Evolutionary conservation across 2,888 invertebrate species (phyloP), one percentile per base, ranked within the genome.

Genomic region (Apamea sordens): DNA sequence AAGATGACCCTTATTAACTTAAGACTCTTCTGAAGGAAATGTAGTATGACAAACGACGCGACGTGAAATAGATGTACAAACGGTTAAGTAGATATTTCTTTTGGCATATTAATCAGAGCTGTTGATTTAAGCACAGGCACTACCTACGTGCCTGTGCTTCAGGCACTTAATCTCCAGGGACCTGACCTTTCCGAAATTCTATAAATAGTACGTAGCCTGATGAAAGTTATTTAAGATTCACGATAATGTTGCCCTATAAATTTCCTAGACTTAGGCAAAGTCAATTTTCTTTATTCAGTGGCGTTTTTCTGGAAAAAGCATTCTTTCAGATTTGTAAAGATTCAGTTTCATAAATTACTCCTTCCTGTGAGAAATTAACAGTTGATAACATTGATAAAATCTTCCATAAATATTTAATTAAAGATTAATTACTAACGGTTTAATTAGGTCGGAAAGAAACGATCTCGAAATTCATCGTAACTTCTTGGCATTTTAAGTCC

Each of bases 101-200:
- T 59, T 41, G 18, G 21, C 24, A 18, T 61, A 72, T 74, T 69
- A 73, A 75, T 77, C 44, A 61, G 56, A 63, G 36, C 63, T 32
- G 61, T 70, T 47, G 44, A 70, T 53, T 72, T 53, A n/a, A 63
- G n/a, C 50, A 21, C n/a, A 10, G 21, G 32, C 36, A 76, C 61
- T 32, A 32, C 32, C 32, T 32, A 32, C 32, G 32, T 32, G 32
- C 32, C 32, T 32, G 32, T 32, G 32, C 32, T 63, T 28, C 7
- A 15, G 61, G 11, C 69, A 50, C 47, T 47, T 73, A 56, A 82
- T 73, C 70, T 73, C 41, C 67, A 53, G 67, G n/a, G 53, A 61
- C 65, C 15, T 61, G 64, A 76, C 79, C 82, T 78, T 82, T 73
- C 44, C 41, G 6, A 56, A 73, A 73, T 24, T 65, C 63, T 82